Evolutionary conservation across 2,113 vertebrate genomes (phyloP).

Genomic region (Salvator merianae): DNA sequence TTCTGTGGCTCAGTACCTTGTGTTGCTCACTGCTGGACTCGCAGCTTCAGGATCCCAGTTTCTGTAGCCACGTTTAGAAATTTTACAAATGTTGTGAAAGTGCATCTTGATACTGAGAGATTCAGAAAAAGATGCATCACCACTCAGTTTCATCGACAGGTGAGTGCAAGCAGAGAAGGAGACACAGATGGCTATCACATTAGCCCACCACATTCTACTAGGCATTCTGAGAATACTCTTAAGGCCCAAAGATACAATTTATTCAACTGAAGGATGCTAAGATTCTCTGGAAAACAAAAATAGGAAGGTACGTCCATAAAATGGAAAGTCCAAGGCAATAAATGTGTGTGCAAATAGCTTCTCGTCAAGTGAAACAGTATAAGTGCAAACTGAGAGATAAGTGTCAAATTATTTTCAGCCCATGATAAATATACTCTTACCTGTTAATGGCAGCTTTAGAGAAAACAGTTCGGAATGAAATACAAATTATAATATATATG

Average conservation of each 20-base stretch:
- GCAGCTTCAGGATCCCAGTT: no score
- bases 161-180: no score
- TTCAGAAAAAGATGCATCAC: no score
- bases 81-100: no score
- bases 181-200: no score
- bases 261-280: not conserved
- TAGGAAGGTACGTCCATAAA: not conserved
- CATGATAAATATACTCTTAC: not conserved
- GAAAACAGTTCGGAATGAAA: not conserved
- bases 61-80: no score
- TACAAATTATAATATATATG: not conserved
- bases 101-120: no score
- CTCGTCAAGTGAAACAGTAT: not conserved
- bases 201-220: no score
- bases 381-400: not conserved
- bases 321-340: not conserved
- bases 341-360: not conserved
- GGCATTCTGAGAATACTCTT: no score
- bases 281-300: not conserved
- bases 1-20: no score
- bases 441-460: not conserved
- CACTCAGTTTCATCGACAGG: no score
- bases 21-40: no score
- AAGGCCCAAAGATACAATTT: not conserved
- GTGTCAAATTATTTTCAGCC: not conserved